Conservation (phyloP, 2,113 vertebrate genomes). For the Illadopsis cleaveri region DNA sequence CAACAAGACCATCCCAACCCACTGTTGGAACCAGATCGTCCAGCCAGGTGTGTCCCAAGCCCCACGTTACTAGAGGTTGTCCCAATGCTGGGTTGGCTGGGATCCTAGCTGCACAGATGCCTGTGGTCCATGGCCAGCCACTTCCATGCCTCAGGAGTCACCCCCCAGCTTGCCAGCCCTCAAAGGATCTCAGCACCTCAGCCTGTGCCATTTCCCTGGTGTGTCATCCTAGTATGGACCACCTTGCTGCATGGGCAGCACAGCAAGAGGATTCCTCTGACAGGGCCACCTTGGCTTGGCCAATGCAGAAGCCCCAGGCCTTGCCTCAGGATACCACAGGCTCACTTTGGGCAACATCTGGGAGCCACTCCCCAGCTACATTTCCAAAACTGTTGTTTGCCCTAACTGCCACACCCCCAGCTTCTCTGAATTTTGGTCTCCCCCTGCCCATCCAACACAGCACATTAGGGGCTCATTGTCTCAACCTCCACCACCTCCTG, state of each 20-base stretch:
- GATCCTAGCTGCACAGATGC: not conserved
- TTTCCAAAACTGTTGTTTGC: not conserved
- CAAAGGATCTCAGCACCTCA: not conserved
- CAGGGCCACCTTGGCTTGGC: not conserved
- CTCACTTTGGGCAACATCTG: not conserved
- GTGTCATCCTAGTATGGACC: not conserved
- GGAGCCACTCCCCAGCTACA: not conserved
- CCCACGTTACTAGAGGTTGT: not conserved
- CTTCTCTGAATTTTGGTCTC: not conserved
- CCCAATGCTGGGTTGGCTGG: rapidly evolving
- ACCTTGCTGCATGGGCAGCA: not conserved
- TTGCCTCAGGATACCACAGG: not conserved
- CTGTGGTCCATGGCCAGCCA: not conserved
- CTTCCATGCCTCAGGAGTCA: not conserved
- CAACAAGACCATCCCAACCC: not conserved
- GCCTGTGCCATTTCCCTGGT: not conserved
- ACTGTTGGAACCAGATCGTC: not conserved
- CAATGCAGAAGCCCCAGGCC: not conserved
- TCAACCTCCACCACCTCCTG: not conserved
- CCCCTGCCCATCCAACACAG: not conserved
- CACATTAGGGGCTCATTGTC: not conserved
- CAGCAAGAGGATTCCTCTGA: not conserved
- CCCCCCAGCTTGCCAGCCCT: not conserved
- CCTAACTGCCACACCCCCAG: not conserved
- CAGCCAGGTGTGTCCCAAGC: not conserved